A percentile compares a stretch with the other conserved stretches of the same genome.
These are phyloP conservation scores for Suncus etruscus DNA, from an alignment of 2,113 vertebrate genomes.

Conservation along the genomic window DNA sequence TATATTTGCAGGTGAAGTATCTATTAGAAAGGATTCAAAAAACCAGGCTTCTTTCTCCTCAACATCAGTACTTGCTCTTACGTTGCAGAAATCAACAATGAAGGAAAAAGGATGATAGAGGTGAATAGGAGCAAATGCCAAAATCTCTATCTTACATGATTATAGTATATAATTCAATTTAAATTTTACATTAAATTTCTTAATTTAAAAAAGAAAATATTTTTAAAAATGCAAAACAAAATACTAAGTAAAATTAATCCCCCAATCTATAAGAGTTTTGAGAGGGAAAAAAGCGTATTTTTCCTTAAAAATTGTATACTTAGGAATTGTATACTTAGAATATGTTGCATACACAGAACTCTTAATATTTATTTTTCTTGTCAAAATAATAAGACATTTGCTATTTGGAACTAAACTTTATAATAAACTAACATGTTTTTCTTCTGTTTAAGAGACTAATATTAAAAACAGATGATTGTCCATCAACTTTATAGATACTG, in stretches of 20 bases:
- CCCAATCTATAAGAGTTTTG: neutral
- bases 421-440: conserved; percentile 77
- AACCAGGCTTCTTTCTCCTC: neutral
- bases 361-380: neutral
- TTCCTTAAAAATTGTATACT: neutral
- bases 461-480: neutral
- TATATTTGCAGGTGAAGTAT: neutral
- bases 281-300: neutral
- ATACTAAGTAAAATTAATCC: neutral
- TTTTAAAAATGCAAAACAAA: conserved; percentile 3
- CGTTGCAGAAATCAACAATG: neutral
- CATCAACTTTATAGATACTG: conserved; percentile 64
- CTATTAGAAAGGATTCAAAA: neutral
- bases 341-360: neutral
- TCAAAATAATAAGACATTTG: conserved; percentile 71
- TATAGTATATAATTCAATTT: neutral
- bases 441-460: conserved; percentile 77
- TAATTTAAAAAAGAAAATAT: neutral
- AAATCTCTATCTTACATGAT: neutral
- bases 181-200: neutral
- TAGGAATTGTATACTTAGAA: neutral
- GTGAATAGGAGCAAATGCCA: neutral
- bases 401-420: conserved; percentile 75
- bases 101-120: neutral
- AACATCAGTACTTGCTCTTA: no score